phyloP scores from a whole-genome alignment of 2,113 vertebrate genomes.

The Phrynocephalus versicolor region DNA sequence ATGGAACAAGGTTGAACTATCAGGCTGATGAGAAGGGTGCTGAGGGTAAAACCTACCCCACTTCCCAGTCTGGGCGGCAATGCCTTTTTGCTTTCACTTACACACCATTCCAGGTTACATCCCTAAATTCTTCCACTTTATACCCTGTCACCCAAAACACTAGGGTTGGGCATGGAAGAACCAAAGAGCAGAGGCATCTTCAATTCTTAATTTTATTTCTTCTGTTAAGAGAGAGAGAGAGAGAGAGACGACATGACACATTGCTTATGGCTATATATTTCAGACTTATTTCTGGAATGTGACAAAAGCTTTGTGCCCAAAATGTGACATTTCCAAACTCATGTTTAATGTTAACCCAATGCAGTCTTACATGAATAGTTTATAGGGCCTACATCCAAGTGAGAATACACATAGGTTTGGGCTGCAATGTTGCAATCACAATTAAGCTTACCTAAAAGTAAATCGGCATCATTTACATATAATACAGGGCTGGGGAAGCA shows the following conservation, averaged over 20 bases:
- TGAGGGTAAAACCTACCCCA: background rate
- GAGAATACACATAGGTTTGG: background rate
- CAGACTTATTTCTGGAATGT: background rate
- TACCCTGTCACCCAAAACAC: slow-evolving; percentile 27
- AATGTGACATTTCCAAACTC: background rate
- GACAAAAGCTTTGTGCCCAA: background rate
- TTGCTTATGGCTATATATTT: fast-evolving
- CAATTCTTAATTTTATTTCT: too few species aligned
- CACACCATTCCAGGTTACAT: background rate
- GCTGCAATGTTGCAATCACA: background rate
- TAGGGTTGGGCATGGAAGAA: background rate
- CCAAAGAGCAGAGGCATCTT: background rate
- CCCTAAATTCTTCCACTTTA: slow-evolving; percentile 3
- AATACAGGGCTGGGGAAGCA: too few species aligned
- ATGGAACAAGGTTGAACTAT: background rate
- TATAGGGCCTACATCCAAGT: background rate
- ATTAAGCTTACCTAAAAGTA: background rate
- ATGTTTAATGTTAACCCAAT: background rate
- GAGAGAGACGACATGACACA: fast-evolving
- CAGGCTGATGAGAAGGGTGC: background rate
- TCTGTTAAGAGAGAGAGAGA: background rate
- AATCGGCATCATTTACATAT: background rate
- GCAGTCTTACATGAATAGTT: background rate
- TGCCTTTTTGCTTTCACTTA: slow-evolving; percentile 2
- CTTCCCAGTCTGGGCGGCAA: slow-evolving; percentile 7